A percentile compares a stretch with the other conserved stretches of the same genome.
Conservation (phyloP, 2,113 vertebrate species). For the Girardinichthys multiradiatus region DNA sequence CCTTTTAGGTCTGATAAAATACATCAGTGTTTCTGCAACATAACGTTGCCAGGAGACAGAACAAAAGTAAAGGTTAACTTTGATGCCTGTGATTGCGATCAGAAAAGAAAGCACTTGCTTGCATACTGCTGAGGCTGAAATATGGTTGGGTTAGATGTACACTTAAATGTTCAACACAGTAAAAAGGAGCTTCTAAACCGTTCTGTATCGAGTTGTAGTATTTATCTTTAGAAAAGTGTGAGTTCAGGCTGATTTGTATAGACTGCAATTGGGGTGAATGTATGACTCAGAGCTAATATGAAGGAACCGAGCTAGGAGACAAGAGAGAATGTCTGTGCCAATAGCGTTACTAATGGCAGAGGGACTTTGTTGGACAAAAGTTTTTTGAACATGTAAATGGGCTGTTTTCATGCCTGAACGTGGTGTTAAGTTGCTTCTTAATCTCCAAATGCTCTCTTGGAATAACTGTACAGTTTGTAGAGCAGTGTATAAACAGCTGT, state of each 20-base stretch:
- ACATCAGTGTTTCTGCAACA: slow-evolving; percentile 1
- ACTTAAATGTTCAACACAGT: background rate
- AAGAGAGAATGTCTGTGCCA: background rate
- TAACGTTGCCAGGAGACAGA: background rate
- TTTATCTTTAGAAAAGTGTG: slow-evolving; percentile 2
- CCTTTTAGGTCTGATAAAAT: background rate
- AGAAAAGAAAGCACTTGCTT: background rate
- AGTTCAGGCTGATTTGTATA: background rate
- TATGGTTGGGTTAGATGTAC: background rate
- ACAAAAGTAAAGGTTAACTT: slow-evolving; percentile 4
- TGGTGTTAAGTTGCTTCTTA: slow-evolving; percentile 25
- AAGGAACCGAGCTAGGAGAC: slow-evolving; percentile 1
- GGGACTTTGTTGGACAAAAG: background rate
- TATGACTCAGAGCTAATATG: slow-evolving; percentile 8
- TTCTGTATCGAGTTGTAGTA: background rate
- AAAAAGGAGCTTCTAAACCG: background rate
- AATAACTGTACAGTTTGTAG: slow-evolving; percentile 34
- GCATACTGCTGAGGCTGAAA: background rate
- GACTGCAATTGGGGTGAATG: background rate
- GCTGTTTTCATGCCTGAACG: slow-evolving; percentile 2
- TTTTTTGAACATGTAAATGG: slow-evolving; percentile 1
- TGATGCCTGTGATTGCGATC: background rate
- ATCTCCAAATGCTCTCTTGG: slow-evolving; percentile 39
- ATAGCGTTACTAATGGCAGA: slow-evolving; percentile 17
- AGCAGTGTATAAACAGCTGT: slow-evolving; percentile 31